Conservation (phyloP, 2,888 invertebrate species). For the Pyrrhia umbra region DNA sequence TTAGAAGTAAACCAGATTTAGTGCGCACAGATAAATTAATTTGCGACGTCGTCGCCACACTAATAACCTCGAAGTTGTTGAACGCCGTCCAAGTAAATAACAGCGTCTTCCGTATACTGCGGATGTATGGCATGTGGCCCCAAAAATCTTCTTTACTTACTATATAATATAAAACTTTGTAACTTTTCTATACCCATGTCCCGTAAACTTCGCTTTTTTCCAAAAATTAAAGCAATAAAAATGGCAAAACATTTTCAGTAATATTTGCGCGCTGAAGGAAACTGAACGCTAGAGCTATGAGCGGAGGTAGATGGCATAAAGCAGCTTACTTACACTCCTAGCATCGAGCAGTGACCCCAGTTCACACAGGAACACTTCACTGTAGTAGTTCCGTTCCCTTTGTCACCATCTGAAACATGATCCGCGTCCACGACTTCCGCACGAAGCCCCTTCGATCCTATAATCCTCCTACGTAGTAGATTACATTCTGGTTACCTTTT, state of each 20-base stretch:
- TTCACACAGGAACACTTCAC: constrained; percentile 78
- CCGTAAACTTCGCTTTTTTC: constrained; percentile 11
- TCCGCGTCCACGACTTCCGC: constrained; percentile 85
- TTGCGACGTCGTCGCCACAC: constrained; percentile 73
- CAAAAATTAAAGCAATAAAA: neutral
- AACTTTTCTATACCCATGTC: constrained; percentile 13
- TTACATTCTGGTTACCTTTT: constrained; percentile 62
- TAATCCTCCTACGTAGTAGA: constrained; percentile 79
- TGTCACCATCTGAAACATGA: constrained; percentile 83
- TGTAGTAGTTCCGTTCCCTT: constrained; percentile 84
- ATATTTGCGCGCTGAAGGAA: constrained; percentile 30
- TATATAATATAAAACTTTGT: constrained; percentile 35
- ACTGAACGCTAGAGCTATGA: constrained; percentile 26
- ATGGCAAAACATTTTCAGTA: constrained; percentile 5
- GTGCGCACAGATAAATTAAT: constrained; percentile 72
- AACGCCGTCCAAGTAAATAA: constrained; percentile 84
- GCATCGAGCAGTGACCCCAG: constrained; percentile 70
- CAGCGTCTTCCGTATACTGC: constrained; percentile 79
- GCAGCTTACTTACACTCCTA: constrained; percentile 59
- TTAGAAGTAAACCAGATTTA: constrained; percentile 65
- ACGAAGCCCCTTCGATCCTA: constrained; percentile 84
- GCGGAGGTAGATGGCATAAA: constrained; percentile 46
- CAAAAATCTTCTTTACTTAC: constrained; percentile 71
- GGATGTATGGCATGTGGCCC: constrained; percentile 78
- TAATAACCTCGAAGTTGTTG: constrained; percentile 82